Evolutionary conservation across 2,888 invertebrate genomes (phyloP), one percentile per base, ranked within the genome.

Genomic region (Platynereis dumerilii): DNA sequence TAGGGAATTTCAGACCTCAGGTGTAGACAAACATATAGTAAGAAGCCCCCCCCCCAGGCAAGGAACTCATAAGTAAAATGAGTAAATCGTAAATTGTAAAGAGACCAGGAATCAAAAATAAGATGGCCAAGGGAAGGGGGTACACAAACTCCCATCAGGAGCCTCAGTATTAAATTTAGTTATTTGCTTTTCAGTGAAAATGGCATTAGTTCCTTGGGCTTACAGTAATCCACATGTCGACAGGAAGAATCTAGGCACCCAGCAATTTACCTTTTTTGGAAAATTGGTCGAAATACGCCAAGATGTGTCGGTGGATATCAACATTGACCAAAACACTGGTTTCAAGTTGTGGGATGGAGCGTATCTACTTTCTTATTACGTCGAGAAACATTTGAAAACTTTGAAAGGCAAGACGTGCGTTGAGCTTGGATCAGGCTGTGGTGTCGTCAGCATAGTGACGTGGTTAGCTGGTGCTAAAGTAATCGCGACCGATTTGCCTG

Each of bases 361-460:
- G 7, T 73, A 56, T 53, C 42, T 73, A 12, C 58, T 73, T 22
- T 64, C 71, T n/a, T 57, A 55, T n/a, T 66, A 64, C n/a, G 56
- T 73, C 22, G 73, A 73, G 48, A 48, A 60, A 24, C 39, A 29
- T 26, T 27, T 12, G 29, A 22, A 57, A 10, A 63, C 64, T 42
- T 70, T 68, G 58, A 29, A 29, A 24, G 61, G 59, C 3, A 68
- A 69, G 56, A 60, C 55, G 7, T 69, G 69, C 45, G 24, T 73
- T 26, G 73, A 73, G 52, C 61, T 73, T 15, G 73, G 73, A 17
- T 57, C 73, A n/a, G 73, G 73, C 12, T 73, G 72, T 60, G 73
- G 73, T 2, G 62, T 73, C 1, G 73, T 71, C n/a, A 64, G 69
- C 44, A 60, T 69, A 52, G 69, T 66, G 27, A 66, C 69, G 2